Conservation (phyloP, 2,888 invertebrate genomes). For the Lasius fuliginosus region DNA sequence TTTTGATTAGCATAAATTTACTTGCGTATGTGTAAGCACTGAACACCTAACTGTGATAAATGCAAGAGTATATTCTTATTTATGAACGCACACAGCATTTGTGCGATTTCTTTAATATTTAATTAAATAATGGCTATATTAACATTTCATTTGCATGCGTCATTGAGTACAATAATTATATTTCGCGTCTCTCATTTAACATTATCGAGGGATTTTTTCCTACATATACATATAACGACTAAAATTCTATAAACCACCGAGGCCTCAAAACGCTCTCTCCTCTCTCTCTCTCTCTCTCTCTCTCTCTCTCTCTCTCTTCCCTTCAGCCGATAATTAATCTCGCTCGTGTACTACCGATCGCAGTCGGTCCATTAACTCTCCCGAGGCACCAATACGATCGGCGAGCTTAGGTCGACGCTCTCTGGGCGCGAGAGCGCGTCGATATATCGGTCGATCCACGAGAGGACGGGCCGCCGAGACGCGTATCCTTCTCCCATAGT, state of each 20-base stretch:
- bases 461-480: constrained; percentile 52
- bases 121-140: background rate
- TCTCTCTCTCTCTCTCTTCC: background rate
- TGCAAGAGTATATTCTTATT: background rate
- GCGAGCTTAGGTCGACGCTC: constrained; percentile 56
- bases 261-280: background rate
- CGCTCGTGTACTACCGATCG: constrained; percentile 53
- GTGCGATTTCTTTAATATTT: background rate
- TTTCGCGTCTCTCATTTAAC: constrained; percentile 2
- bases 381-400: constrained; percentile 44
- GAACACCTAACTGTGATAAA: constrained; percentile 16
- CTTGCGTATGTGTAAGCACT: constrained; percentile 46
- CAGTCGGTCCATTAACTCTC: constrained; percentile 51
- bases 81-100: background rate
- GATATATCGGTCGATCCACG: constrained; percentile 58
- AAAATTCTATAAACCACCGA: constrained; percentile 42
- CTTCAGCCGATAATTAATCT: constrained; percentile 46
- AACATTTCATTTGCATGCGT: background rate
- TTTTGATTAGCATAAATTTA: constrained; percentile 73
- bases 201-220: constrained; percentile 9
- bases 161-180: background rate
- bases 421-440: constrained; percentile 47
- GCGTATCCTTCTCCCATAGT: constrained; percentile 65
- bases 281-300: background rate
- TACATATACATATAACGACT: background rate